A percentile compares a stretch with the other conserved stretches of the same genome.
Conservation (phyloP, 2,888 invertebrate genomes). For the Hyalella azteca region DNA sequence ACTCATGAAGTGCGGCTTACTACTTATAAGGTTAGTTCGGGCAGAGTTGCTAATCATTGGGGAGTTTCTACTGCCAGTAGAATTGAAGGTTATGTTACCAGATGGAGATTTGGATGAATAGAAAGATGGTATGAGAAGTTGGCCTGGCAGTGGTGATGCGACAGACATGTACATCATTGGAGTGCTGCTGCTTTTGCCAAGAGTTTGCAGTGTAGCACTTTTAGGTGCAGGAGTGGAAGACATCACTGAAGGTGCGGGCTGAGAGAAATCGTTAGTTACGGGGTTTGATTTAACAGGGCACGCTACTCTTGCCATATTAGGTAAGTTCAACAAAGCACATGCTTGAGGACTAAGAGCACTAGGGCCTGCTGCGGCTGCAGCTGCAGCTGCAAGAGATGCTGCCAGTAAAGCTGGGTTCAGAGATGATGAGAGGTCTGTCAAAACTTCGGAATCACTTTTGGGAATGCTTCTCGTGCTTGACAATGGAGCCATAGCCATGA, state of each 20-base stretch:
- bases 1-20: not conserved
- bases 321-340: not conserved
- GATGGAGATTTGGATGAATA: slow-evolving; percentile 18
- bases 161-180: not conserved
- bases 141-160: not conserved
- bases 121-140: slow-evolving; percentile 16
- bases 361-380: slow-evolving; percentile 35
- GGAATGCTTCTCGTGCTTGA: not conserved
- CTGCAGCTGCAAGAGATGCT: slow-evolving; percentile 10
- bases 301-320: too few relatives aligned
- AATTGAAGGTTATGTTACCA: not conserved
- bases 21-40: not conserved
- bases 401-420: slow-evolving; percentile 10
- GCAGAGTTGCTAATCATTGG: not conserved
- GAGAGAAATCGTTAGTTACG: too few relatives aligned
- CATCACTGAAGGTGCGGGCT: too few relatives aligned
- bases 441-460: not conserved
- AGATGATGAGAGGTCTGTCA: not conserved
- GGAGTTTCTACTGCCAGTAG: not conserved
- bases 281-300: too few relatives aligned
- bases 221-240: not conserved
- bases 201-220: not conserved
- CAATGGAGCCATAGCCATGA: not conserved
- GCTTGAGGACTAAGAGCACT: not conserved
- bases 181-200: not conserved